These are phyloP conservation scores for Galleria mellonella DNA, from an alignment of 1,140 invertebrate genomes.

Conservation along the genomic window DNA sequence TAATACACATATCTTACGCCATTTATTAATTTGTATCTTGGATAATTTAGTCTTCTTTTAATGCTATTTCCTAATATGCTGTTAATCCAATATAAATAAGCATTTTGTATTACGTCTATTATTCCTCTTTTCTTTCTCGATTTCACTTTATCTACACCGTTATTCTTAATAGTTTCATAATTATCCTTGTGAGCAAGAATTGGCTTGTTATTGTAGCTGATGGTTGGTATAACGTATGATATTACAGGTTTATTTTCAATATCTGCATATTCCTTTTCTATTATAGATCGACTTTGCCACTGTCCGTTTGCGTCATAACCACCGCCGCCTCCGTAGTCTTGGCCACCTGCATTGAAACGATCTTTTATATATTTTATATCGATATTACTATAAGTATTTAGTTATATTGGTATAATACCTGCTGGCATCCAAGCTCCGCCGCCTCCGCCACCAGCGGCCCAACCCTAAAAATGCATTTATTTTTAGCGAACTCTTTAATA, in stretches of 20 bases:
- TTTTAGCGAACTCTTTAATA: too few species aligned
- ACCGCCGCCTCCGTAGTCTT: slow-evolving; percentile 44
- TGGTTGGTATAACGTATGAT: slow-evolving; percentile 22
- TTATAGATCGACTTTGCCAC: slow-evolving; percentile 62
- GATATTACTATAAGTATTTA: slow-evolving; percentile 8
- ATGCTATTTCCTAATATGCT: slow-evolving; percentile 30
- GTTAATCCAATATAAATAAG: slow-evolving; percentile 42
- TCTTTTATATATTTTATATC: slow-evolving; percentile 15
- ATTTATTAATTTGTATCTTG: slow-evolving; percentile 45
- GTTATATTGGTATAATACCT: slow-evolving; percentile 52
- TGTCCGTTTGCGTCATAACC: slow-evolving; percentile 66
- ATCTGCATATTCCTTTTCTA: slow-evolving; percentile 27
- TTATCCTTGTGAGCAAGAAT: background rate
- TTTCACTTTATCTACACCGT: slow-evolving; percentile 17
- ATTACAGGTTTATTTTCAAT: slow-evolving; percentile 25
- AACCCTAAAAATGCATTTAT: slow-evolving; percentile 27
- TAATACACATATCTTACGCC: slow-evolving; percentile 49
- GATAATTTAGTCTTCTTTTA: slow-evolving; percentile 20
- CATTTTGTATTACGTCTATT: slow-evolving; percentile 40
- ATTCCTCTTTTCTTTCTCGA: slow-evolving; percentile 40
- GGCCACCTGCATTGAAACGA: slow-evolving; percentile 38
- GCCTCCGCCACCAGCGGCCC: slow-evolving; percentile 42
- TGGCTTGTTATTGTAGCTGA: slow-evolving; percentile 19
- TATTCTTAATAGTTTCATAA: slow-evolving; percentile 12
- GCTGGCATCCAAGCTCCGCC: slow-evolving; percentile 56